These are phyloP conservation scores for Carcharodon carcharias DNA, from an alignment of 2,797 vertebrate species.

Conservation along the genomic window DNA sequence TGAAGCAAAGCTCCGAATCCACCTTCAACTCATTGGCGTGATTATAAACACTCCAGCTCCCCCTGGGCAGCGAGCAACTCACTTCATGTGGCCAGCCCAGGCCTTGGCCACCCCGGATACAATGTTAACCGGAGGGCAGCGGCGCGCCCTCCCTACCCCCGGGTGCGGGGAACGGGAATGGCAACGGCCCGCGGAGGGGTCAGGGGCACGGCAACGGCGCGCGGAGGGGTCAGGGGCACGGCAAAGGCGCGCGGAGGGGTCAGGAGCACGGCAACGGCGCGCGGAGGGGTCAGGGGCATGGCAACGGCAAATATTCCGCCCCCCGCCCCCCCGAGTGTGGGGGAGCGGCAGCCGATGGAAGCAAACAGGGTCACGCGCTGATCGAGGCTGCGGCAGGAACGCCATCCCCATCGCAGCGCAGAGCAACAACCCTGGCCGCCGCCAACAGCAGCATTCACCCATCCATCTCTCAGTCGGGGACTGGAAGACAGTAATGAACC, in stretches of 20 bases:
- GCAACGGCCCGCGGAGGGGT: too few relatives aligned
- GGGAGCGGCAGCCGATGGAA: too few relatives aligned
- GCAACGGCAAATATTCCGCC: too few relatives aligned
- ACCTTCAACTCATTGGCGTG: background rate
- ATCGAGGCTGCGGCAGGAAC: background rate
- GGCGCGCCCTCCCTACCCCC: background rate
- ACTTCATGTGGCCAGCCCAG: background rate
- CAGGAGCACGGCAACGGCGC: too few relatives aligned
- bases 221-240: too few relatives aligned
- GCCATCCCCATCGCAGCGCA: background rate
- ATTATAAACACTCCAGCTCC: background rate
- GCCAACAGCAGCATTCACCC: background rate
- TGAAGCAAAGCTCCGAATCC: background rate
- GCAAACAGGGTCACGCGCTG: conserved; percentile 16
- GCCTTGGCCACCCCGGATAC: too few relatives aligned
- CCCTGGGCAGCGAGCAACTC: background rate
- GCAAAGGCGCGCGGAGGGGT: too few relatives aligned
- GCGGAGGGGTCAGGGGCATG: too few relatives aligned
- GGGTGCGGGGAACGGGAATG: too few relatives aligned
- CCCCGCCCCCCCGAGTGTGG: too few relatives aligned
- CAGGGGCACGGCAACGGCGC: too few relatives aligned
- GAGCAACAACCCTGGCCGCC: background rate
- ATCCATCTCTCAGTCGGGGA: background rate
- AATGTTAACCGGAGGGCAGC: background rate
- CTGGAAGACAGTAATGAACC: background rate